Evolutionary conservation across 2,888 invertebrate species (phyloP).

Genomic region (Trachelus iudaicus): DNA sequence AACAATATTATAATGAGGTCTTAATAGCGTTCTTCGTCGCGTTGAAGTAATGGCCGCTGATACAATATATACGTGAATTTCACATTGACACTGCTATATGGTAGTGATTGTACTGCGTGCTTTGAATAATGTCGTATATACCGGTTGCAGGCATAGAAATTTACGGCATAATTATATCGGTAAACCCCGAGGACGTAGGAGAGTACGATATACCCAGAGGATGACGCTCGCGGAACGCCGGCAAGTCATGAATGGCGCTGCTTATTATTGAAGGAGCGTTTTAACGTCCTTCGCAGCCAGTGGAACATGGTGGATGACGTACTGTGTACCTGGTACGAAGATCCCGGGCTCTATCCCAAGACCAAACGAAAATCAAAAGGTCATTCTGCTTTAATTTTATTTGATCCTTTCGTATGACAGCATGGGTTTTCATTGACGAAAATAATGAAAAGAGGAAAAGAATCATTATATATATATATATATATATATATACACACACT

Average conservation of each 20-base stretch:
- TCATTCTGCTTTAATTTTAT: not conserved
- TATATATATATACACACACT: not conserved
- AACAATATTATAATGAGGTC: not conserved
- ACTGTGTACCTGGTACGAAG: not conserved
- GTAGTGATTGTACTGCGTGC: not conserved
- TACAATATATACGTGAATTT: not conserved
- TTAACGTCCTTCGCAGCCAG: not conserved
- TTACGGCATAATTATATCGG: not conserved
- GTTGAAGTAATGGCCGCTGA: not conserved
- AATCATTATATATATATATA: not conserved
- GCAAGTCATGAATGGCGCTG: not conserved
- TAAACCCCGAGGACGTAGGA: not conserved
- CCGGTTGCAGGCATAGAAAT: not conserved
- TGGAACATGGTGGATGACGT: not conserved
- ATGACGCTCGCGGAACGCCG: not conserved
- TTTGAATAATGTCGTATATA: not conserved
- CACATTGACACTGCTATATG: not conserved
- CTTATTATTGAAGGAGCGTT: not conserved
- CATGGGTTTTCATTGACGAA: not conserved
- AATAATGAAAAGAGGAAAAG: not conserved
- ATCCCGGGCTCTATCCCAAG: not conserved
- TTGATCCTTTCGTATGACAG: not conserved
- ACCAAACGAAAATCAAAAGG: not conserved
- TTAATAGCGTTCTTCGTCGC: not conserved
- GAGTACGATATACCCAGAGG: not conserved